Evolutionary conservation across 2,113 vertebrate genomes (phyloP).

Genomic region (Chionomys nivalis): DNA sequence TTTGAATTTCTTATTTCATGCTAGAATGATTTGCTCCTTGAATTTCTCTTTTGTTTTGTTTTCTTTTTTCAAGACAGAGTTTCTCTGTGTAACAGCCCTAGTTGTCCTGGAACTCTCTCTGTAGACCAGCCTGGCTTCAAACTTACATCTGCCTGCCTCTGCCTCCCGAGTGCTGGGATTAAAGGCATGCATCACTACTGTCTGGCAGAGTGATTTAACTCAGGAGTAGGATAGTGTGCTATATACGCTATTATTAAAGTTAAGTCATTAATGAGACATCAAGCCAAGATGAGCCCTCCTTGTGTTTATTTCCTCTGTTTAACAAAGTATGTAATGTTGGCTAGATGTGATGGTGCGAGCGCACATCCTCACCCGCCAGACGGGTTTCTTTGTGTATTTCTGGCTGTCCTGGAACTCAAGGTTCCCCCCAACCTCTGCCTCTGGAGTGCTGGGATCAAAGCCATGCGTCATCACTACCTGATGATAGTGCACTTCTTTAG

Average conservation of each 20-base stretch:
- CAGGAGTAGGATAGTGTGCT: neutral
- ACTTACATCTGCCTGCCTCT: neutral
- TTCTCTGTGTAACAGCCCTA: neutral
- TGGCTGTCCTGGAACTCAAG: neutral
- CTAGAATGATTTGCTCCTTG: conserved; percentile 39
- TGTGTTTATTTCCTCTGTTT: neutral
- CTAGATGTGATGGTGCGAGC: neutral
- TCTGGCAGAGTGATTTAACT: neutral
- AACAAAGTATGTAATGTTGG: neutral
- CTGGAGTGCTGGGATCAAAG: neutral
- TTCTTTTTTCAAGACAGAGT: too few species aligned
- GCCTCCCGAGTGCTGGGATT: neutral
- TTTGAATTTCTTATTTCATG: conserved; percentile 25
- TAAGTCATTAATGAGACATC: conserved; percentile 14
- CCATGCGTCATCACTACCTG: too few species aligned
- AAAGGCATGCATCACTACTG: neutral
- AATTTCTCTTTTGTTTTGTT: neutral
- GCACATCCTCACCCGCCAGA: neutral
- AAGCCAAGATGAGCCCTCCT: neutral
- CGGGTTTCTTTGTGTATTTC: neutral
- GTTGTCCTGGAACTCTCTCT: neutral
- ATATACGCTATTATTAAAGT: neutral
- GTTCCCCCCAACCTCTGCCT: neutral
- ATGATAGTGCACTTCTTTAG: neutral
- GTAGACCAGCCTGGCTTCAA: neutral